These are phyloP conservation scores for Tolmerus cingulatus DNA, from an alignment of 2,888 invertebrate species.

Conservation along the genomic window DNA sequence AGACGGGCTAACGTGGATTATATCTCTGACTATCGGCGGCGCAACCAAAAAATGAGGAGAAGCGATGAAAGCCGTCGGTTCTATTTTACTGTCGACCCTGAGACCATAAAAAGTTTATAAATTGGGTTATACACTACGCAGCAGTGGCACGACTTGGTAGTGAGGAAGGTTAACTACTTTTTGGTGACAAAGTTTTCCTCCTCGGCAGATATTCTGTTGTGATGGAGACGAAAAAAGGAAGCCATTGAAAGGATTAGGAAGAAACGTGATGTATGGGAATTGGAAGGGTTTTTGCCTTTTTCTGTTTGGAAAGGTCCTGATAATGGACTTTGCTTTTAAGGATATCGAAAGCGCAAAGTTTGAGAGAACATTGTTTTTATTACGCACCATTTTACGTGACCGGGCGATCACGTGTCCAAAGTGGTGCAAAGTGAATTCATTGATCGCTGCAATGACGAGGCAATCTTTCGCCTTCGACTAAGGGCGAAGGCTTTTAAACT, in stretches of 20 bases:
- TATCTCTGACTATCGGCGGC: constrained; percentile 14
- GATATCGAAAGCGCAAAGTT: constrained; percentile 28
- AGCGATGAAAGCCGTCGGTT: constrained; percentile 8
- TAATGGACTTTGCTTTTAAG: constrained; percentile 48
- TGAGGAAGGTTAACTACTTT: constrained; percentile 41
- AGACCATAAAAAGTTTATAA: constrained; percentile 41
- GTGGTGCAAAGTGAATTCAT: constrained; percentile 4
- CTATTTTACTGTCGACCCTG: constrained; percentile 41
- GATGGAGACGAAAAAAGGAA: constrained; percentile 43
- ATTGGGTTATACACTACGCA: constrained; percentile 39
- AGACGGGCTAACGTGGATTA: constrained; percentile 25
- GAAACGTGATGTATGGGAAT: constrained; percentile 48
- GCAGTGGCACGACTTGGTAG: not conserved
- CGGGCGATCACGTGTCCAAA: not conserved
- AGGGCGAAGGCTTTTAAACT: constrained; percentile 9
- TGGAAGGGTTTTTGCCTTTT: constrained; percentile 45
- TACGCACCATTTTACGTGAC: constrained; percentile 46
- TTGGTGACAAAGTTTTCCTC: constrained; percentile 35
- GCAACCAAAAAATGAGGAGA: not conserved
- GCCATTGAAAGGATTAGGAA: constrained; percentile 47
- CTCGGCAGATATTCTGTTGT: constrained; percentile 38
- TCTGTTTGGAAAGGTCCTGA: constrained; percentile 41
- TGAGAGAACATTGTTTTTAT: constrained; percentile 47
- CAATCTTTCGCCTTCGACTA: not conserved
- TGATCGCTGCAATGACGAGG: constrained; percentile 5